These are phyloP conservation scores for Phyllotis vaccarum DNA, from an alignment of 2,797 vertebrate genomes.

Conservation along the genomic window DNA sequence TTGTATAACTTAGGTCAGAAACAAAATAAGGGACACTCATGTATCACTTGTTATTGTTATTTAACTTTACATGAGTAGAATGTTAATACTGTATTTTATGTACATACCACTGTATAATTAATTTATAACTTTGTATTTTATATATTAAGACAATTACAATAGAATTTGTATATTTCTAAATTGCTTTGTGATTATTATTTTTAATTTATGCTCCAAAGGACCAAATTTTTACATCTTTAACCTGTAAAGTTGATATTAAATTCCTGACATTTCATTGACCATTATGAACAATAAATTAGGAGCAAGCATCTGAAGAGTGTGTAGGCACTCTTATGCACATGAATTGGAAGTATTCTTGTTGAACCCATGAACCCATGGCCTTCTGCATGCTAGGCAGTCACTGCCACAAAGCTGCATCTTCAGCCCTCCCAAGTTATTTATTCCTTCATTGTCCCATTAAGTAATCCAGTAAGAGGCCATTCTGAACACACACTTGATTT, in stretches of 20 bases:
- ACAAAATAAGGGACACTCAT: constrained; percentile 62
- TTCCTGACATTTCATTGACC: constrained; percentile 45
- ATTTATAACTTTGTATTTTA: constrained; percentile 77
- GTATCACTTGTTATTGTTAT: constrained; percentile 50
- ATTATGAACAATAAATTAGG: constrained; percentile 19
- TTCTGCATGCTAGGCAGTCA: not conserved
- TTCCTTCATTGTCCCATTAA: not conserved
- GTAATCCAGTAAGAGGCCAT: not conserved
- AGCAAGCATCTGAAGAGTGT: not conserved
- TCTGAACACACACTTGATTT: constrained; percentile 37
- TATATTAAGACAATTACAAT: constrained; percentile 65
- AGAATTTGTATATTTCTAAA: constrained; percentile 63
- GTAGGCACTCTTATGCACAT: not conserved
- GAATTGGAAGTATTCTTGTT: not conserved
- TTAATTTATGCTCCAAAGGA: constrained; percentile 24
- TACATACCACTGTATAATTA: constrained; percentile 62
- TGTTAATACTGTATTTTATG: constrained; percentile 72
- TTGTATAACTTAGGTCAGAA: constrained; percentile 61
- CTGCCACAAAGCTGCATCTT: not conserved
- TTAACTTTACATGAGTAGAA: constrained; percentile 52
- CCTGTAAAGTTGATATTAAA: constrained; percentile 53
- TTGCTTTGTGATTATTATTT: constrained; percentile 58
- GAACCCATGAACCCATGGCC: not conserved
- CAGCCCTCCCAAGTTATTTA: constrained; percentile 14
- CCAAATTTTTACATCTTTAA: constrained; percentile 54